Conservation (phyloP, 1,140 invertebrate species). For the Trachymyrmex cornetzi region DNA sequence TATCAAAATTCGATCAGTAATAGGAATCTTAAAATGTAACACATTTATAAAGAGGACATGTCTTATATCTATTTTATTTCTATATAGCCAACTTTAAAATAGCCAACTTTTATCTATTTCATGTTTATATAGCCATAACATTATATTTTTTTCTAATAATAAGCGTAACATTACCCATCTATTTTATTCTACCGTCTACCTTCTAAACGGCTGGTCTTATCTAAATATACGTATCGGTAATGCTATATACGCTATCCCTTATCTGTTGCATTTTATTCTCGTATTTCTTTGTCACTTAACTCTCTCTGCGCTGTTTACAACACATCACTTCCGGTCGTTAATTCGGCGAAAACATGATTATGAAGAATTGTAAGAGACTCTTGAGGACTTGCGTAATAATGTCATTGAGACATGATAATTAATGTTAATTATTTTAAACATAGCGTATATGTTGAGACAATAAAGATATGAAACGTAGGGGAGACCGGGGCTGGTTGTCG, state of each 20-base stretch:
- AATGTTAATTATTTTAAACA: neutral
- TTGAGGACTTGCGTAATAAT: neutral
- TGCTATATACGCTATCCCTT: slow-evolving; percentile 9
- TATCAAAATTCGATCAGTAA: neutral
- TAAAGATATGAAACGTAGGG: neutral
- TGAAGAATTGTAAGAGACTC: neutral
- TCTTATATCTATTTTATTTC: neutral
- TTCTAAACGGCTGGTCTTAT: slow-evolving; percentile 16
- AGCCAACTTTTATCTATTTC: neutral
- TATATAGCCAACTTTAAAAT: neutral
- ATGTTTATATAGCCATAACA: neutral
- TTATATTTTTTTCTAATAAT: neutral
- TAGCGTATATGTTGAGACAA: neutral
- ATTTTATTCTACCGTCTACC: neutral
- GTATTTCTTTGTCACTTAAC: slow-evolving; percentile 9
- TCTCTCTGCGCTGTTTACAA: neutral
- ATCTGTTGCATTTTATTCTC: slow-evolving; percentile 35
- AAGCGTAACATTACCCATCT: neutral
- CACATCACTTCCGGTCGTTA: neutral
- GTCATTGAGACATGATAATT: neutral
- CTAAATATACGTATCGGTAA: slow-evolving; percentile 23
- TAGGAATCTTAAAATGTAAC: neutral
- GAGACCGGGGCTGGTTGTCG: too few species aligned
- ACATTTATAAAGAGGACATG: neutral
- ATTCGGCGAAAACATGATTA: slow-evolving; percentile 31